A percentile compares a stretch with the other conserved stretches of the same genome.
phyloP scores from a whole-genome alignment of 2,888 invertebrate species.

The Noctua janthina region DNA sequence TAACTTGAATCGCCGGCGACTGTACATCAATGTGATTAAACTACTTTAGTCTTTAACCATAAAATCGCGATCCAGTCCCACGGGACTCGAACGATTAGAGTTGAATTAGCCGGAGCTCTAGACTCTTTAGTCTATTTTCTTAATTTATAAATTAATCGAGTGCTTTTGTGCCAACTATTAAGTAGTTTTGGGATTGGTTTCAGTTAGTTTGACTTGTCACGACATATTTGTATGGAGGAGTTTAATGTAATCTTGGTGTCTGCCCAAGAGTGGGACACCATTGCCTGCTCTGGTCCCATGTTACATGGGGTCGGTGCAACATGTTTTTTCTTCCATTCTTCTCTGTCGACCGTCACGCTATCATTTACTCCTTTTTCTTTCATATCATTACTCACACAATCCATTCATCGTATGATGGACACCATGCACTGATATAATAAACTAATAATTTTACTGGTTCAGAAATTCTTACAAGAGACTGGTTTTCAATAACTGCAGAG shows the following conservation, averaged over 20 bases:
- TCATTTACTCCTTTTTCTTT: no score
- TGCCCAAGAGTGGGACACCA: background rate
- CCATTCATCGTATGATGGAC: no score
- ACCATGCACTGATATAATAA: background rate
- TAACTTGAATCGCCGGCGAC: no score
- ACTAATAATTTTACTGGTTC: background rate
- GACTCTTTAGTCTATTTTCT: constrained; percentile 42
- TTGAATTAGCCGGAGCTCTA: constrained; percentile 32
- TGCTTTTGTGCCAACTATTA: constrained; percentile 28
- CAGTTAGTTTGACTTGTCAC: constrained; percentile 12
- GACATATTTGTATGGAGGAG: background rate
- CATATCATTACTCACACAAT: no score
- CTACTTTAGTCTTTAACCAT: constrained; percentile 28
- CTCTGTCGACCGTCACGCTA: no score
- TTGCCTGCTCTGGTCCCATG: no score
- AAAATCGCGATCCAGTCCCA: constrained; percentile 24
- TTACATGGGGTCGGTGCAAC: no score
- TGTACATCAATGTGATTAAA: background rate
- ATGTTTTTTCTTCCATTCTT: no score
- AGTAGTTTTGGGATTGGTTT: constrained; percentile 13
- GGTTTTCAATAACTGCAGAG: background rate
- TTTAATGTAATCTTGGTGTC: background rate
- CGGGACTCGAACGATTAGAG: constrained; percentile 45
- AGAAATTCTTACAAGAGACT: background rate
- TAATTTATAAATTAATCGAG: constrained; percentile 52